Conservation (phyloP, 2,797 vertebrate species). For the Halcyon smyrnensis region DNA sequence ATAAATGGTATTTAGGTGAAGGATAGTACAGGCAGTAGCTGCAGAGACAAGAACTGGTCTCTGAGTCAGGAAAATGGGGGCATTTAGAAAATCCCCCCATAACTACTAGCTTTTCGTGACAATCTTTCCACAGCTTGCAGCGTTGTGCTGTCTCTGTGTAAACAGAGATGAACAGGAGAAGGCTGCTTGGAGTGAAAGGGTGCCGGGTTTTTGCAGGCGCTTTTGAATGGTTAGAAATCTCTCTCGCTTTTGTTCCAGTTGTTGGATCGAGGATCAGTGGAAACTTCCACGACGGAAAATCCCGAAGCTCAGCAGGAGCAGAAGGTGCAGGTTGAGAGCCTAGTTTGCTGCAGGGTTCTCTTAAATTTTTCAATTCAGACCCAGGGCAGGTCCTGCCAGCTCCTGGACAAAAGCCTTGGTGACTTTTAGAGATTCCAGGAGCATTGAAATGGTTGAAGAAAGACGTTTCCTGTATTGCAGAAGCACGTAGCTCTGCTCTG, state of each 20-base stretch:
- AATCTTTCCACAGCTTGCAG: background rate
- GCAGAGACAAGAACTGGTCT: background rate
- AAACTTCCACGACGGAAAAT: background rate
- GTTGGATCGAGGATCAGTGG: background rate
- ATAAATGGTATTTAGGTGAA: background rate
- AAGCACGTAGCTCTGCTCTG: background rate
- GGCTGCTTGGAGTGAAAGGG: background rate
- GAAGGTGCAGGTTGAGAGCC: background rate
- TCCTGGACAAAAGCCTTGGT: background rate
- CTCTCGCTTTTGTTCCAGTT: background rate
- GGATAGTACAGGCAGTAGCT: background rate
- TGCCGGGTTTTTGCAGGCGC: background rate
- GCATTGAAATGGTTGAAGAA: background rate
- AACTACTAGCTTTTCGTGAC: background rate
- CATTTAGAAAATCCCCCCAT: accelerated
- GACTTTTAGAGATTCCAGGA: background rate
- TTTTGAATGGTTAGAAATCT: background rate
- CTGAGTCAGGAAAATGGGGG: background rate
- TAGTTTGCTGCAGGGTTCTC: background rate
- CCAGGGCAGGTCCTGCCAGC: background rate
- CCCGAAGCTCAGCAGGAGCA: background rate
- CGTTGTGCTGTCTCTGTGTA: background rate
- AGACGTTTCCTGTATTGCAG: background rate
- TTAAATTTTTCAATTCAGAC: background rate
- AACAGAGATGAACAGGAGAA: background rate